Base-by-base conservation (phyloP, 2,113 vertebrate species). In the Etheostoma cragini region DNA sequence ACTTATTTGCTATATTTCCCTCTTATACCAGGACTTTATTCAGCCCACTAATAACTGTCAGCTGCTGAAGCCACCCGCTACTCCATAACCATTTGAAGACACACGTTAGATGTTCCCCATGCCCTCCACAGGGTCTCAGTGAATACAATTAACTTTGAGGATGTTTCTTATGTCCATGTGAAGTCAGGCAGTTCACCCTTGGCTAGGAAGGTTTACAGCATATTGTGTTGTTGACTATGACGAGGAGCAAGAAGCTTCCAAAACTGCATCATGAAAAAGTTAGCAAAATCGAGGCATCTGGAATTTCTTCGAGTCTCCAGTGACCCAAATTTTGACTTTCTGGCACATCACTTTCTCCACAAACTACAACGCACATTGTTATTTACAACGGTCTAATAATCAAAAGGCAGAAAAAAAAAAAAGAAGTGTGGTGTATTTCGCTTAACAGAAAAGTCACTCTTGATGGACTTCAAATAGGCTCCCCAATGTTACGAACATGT, bases 381-480 rank as follows among this genome's bases (percentile, higher is more conserved):
- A 73, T 69, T 67, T 17, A 76, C 64, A 81, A 82, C 46, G 26
- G 49, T 84, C 50, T 73, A 77, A 35, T 17, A 33, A 76, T 54
- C 81, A 83, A 78, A 94, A 93, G 87, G 90, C 91, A 91, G 85
- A 87, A 60, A 80, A 74, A 71, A 65, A 79, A 74, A 73, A 60
- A 74, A 78, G 75, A 68, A 74, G 75, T 78, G 56, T 76, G 86
- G 86, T 52, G 0, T 58, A 72, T 83, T 78, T 79, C 81, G 78
- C 78, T 88, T 24, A 77, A 90, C 56, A 82, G 35, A 78, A 85
- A 82, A 62, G 76, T 80, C 49, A 64, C 57, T 73, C 78, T 56
- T 62, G 72, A 76, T 77, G 61, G 56, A 84, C 38, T 70, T 70
- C 16, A 85, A 82, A 78, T n/a, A 6, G 68, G 46, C 69, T 66